Evolutionary conservation across 2,113 vertebrate genomes (phyloP), one percentile per base, ranked within the genome.

Genomic region (Cyprinodon brontotheroides): DNA sequence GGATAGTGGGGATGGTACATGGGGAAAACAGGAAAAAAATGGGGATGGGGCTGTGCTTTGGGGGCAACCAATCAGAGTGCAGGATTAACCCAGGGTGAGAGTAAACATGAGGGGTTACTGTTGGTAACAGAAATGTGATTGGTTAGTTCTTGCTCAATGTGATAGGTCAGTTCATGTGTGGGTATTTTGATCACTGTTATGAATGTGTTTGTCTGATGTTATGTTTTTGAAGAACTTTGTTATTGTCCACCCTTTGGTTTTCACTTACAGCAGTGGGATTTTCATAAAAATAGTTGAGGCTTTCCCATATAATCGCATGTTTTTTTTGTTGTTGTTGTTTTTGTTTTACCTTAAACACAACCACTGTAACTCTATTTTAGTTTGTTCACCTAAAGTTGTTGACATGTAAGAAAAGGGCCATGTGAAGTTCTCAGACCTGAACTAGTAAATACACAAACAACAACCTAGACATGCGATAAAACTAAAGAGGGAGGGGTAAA

Each of bases 41-140:
- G 79, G 88, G 82, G 61, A 20, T 62, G 86, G 84, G 81, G 86
- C 41, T 45, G 70, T 64, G 39, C 70, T 69, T 45, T 3, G 3
- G 67, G 70, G 57, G 0, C 75, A 78, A 85, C 94, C 94, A 94
- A 94, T 94, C 82, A 63, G 81, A 89, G 40, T 4, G 69, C 81
- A 72, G 91, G 83, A 85, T 82, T 60, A 86, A 36, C 59, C 65
- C 4, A 48, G 59, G 82, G 80, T 75, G 82, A 82, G 85, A 72
- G 73, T 82, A 86, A 92, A 91, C 89, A 91, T 4, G 76, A 74
- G 82, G 41, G 92, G 93, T 94, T 94, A 92, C 93, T 89, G 93
- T 87, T 90, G 92, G 94, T 93, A 95, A 94, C 94, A 94, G 92
- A 64, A 78, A 86, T 91, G 48, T 75, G 88, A 94, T 94, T 94